Percentiles rank a stretch among this genome's conserved stretches.
Conservation (phyloP, 2,888 invertebrate genomes). For the Colostygia pectinataria region DNA sequence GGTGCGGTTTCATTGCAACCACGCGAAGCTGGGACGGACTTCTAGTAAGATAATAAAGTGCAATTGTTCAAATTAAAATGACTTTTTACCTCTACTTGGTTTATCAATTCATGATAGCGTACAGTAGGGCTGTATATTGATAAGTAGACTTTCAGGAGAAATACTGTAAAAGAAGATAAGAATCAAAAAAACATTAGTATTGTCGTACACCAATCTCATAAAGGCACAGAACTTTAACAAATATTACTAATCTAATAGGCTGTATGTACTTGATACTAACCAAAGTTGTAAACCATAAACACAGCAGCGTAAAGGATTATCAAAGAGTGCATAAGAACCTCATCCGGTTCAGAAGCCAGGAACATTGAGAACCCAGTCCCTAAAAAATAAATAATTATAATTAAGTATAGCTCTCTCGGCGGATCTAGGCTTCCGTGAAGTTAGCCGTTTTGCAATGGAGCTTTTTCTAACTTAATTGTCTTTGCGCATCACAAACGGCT, state of each 20-base stretch:
- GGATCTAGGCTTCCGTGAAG: too few relatives aligned
- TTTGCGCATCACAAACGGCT: too few relatives aligned
- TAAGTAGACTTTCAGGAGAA: conserved; percentile 53
- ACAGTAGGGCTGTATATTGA: conserved; percentile 47
- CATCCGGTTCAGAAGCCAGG: conserved; percentile 38
- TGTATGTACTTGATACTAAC: conserved; percentile 34
- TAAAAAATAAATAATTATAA: conserved; percentile 31
- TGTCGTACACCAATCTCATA: too few relatives aligned
- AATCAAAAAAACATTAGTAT: not conserved
- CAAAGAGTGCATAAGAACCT: conserved; percentile 47
- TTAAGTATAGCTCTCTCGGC: too few relatives aligned
- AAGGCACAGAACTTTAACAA: too few relatives aligned
- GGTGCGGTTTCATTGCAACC: too few relatives aligned
- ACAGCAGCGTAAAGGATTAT: conserved; percentile 48
- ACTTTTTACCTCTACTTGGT: conserved; percentile 65
- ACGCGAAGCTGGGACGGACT: too few relatives aligned
- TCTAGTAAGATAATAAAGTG: too few relatives aligned
- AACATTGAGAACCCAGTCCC: conserved; percentile 55
- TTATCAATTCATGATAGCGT: conserved; percentile 71
- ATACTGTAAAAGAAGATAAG: conserved; percentile 44
- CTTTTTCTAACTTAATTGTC: too few relatives aligned
- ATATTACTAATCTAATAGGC: too few relatives aligned
- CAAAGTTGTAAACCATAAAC: conserved; percentile 54
- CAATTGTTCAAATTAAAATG: too few relatives aligned
- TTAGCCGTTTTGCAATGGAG: too few relatives aligned